A percentile compares a stretch with the other conserved stretches of the same genome.
phyloP scores from a whole-genome alignment of 2,113 vertebrate genomes.

The Ceuthmochares aereus region DNA sequence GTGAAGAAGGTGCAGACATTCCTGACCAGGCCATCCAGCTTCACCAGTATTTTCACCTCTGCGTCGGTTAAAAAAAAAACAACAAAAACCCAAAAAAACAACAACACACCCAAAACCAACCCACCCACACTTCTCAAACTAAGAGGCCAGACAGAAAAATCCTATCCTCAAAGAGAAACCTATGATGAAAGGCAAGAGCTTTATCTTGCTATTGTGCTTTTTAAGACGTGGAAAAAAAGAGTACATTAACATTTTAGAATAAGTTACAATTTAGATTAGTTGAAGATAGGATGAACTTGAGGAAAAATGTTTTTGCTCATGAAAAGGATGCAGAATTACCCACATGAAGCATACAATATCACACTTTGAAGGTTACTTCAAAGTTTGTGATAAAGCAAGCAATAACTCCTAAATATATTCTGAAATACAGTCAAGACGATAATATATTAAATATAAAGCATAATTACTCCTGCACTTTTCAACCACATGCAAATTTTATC shows the following conservation, averaged over 20 bases:
- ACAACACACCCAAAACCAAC: neutral
- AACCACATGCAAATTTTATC: constrained; percentile 43
- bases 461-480: constrained; percentile 55
- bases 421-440: neutral
- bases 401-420: neutral
- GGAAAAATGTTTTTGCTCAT: neutral
- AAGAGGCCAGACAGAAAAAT: neutral
- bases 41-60: neutral
- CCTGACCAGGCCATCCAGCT: neutral
- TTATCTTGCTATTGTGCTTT: neutral
- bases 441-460: constrained; percentile 21
- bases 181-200: neutral
- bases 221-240: neutral
- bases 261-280: neutral
- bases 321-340: constrained; percentile 29
- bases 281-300: neutral
- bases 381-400: constrained; percentile 48
- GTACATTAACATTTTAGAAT: neutral
- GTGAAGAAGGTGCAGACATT: neutral
- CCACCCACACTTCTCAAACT: neutral
- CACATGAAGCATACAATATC: constrained; percentile 9
- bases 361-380: constrained; percentile 32
- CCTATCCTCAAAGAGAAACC: neutral
- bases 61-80: neutral
- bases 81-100: neutral